Evolutionary conservation across 2,113 vertebrate species (phyloP).

Genomic region (Thinocorus orbignyianus): DNA sequence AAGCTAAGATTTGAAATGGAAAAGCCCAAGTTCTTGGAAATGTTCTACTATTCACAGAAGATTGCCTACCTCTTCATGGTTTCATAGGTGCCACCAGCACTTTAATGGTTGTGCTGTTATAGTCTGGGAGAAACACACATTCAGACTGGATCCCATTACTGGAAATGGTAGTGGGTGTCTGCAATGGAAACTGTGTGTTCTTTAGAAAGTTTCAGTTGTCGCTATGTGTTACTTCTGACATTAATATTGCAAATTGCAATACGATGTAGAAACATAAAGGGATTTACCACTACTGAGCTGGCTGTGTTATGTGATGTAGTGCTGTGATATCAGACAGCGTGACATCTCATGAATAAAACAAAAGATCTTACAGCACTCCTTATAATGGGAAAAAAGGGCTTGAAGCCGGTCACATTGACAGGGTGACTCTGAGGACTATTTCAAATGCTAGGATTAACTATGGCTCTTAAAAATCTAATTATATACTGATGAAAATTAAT

Average conservation of each 20-base stretch:
- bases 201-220: slow-evolving; percentile 49
- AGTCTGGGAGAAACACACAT: background rate
- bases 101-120: background rate
- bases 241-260: slow-evolving; percentile 44
- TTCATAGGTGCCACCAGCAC: slow-evolving; percentile 3
- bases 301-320: slow-evolving; percentile 40
- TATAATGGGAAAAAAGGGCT: background rate
- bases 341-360: slow-evolving; percentile 53
- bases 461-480: slow-evolving; percentile 25
- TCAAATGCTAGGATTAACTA: slow-evolving; percentile 8
- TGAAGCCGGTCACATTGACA: background rate
- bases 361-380: slow-evolving; percentile 14
- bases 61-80: slow-evolving; percentile 15
- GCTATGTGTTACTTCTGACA: background rate
- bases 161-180: slow-evolving; percentile 49
- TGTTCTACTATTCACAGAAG: background rate
- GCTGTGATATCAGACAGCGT: slow-evolving; percentile 4
- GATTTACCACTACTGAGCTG: slow-evolving; percentile 42
- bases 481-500: background rate
- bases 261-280: slow-evolving; percentile 23
- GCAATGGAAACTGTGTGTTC: slow-evolving; percentile 43
- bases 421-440: background rate
- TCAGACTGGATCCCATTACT: slow-evolving; percentile 22
- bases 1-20: background rate
- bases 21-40: slow-evolving; percentile 27